Conservation (phyloP, 23 tunicate genomes). For the Diplosoma virens region DNA sequence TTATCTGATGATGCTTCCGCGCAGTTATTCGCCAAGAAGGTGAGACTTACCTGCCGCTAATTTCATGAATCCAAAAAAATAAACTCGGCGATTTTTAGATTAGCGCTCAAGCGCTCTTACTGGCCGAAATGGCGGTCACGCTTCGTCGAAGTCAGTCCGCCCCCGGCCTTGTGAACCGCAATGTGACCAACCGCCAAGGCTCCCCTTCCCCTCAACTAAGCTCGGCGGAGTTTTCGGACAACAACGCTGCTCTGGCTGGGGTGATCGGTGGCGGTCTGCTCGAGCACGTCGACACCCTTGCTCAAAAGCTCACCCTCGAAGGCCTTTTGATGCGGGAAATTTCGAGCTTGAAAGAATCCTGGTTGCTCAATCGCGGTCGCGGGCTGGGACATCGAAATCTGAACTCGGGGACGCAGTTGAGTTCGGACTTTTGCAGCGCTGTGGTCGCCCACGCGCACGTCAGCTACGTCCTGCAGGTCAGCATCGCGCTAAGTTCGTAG, state of each 20-base stretch:
- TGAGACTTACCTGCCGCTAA: background rate
- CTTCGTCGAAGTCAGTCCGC: constrained; percentile 55
- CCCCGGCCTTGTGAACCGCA: constrained; percentile 15
- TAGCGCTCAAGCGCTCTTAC: constrained; percentile 62
- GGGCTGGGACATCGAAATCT: constrained; percentile 1
- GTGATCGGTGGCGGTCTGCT: constrained; percentile 45
- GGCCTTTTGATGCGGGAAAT: constrained; percentile 77
- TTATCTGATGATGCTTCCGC: constrained; percentile 32
- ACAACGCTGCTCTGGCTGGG: constrained; percentile 15
- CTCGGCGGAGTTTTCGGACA: constrained; percentile 50
- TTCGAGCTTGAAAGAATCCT: constrained; percentile 36
- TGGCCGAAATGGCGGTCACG: constrained; percentile 86
- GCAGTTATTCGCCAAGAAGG: constrained; percentile 51
- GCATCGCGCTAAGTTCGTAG: constrained; percentile 3
- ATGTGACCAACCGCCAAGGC: constrained; percentile 14
- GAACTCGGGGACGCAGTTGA: constrained; percentile 17
- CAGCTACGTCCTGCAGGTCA: constrained; percentile 76
- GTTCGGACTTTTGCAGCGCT: constrained; percentile 33
- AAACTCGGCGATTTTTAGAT: constrained; percentile 13
- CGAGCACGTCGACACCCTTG: constrained; percentile 70
- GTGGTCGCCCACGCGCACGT: constrained; percentile 73
- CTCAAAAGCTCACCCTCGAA: constrained; percentile 79
- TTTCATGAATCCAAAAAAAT: too few relatives aligned
- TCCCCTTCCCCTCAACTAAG: constrained; percentile 54
- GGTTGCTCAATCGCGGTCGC: constrained; percentile 36